Base-by-base conservation (phyloP, 2,888 invertebrate genomes). In the Leptinotarsa juncta region DNA sequence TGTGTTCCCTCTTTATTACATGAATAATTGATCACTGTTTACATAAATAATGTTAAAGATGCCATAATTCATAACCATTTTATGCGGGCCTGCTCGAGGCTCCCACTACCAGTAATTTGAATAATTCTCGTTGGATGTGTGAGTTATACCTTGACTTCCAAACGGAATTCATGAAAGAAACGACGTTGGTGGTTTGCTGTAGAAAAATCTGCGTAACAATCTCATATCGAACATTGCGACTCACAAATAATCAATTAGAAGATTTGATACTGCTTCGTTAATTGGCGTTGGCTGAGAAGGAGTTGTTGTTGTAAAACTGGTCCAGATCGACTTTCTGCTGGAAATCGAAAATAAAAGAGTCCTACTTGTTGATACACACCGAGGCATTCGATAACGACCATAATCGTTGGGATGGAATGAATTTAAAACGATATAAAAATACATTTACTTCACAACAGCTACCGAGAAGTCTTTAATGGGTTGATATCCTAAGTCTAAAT, bases 271-370 rank as follows among this genome's bases (percentile, higher is more conserved):
- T 4, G 57, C 20, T 20, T 57, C 15, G 57, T 57, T 57, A 18
- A 53, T 53, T 53, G 53, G 53, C 51, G 51, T 51, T 51, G 51
- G 51, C 5, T 20, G 15, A 23, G 12, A 14, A 23, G 23, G 20
- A 20, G 23, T 23, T 57, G 57, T 57, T 57, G 57, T 57, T 26
- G 57, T 57, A 20, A 57, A 57, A 57, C 57, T 23, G 57, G 57
- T 57, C 23, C 14, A 57, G 16, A 23, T 57, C 57, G 1, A 26
- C 57, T 57, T 4, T 15, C 26, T 23, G 57, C 57, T 57, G 57
- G 57, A 57, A 23, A 57, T 23, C 5, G 23, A 57, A 57, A 57
- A 57, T 23, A 12, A 57, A 20, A 16, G 32, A 23, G 14, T 14
- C 23, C 20, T 23, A 14, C 23, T 57, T 57, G 10, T 23, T 57